Evolutionary conservation across 2,113 vertebrate genomes (phyloP).

Genomic region (Columba janthina): DNA sequence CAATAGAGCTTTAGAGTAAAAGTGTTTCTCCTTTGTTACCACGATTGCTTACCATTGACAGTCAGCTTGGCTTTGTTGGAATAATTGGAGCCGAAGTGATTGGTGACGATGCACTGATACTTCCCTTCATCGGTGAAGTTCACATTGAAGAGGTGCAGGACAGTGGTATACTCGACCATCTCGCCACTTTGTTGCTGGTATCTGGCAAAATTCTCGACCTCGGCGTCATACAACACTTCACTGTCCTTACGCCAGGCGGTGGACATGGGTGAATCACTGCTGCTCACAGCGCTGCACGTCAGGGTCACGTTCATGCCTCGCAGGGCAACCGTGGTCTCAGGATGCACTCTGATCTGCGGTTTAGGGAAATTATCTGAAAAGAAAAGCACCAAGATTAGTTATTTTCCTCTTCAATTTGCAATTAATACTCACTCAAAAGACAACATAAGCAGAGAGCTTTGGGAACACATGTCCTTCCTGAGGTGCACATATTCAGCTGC

Average conservation of each 20-base stretch:
- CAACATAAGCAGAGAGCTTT: background rate
- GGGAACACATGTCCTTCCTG: background rate
- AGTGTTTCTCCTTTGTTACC: background rate
- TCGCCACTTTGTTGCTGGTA: conserved; percentile 72
- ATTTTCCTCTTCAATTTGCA: background rate
- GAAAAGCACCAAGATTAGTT: background rate
- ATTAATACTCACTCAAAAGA: background rate
- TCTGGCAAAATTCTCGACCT: conserved; percentile 79
- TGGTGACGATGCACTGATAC: conserved; percentile 83
- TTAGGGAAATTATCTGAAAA: conserved; percentile 82
- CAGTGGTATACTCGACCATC: conserved; percentile 76
- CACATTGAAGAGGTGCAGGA: conserved; percentile 79
- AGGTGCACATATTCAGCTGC: background rate
- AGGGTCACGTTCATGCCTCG: conserved; percentile 78
- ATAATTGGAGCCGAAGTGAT: conserved; percentile 85
- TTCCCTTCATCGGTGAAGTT: conserved; percentile 85
- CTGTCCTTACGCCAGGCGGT: conserved; percentile 80
- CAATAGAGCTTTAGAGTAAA: background rate
- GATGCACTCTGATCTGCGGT: conserved; percentile 78
- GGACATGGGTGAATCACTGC: conserved; percentile 81
- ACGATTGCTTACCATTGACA: conserved; percentile 79
- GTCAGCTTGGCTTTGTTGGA: conserved; percentile 83
- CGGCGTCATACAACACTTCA: conserved; percentile 75
- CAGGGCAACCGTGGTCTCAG: conserved; percentile 75
- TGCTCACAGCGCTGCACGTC: conserved; percentile 76